Conservation (phyloP, 2,888 invertebrate genomes). For the Macaria notata region DNA sequence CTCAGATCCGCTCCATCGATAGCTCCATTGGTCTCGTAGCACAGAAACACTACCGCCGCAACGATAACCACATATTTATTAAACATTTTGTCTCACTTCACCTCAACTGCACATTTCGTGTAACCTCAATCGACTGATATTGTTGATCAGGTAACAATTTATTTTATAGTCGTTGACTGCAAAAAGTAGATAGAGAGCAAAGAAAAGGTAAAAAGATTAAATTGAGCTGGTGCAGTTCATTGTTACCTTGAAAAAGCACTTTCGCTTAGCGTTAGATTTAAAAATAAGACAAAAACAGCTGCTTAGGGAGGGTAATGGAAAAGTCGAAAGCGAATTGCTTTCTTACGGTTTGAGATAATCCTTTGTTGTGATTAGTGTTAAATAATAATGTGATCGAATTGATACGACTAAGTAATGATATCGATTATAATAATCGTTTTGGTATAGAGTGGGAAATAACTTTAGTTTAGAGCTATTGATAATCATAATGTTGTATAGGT, state of each 20-base stretch:
- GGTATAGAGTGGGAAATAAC: no score
- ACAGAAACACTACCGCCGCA: conserved; percentile 49
- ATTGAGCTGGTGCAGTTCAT: conserved; percentile 48
- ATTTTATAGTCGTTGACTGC: conserved; percentile 64
- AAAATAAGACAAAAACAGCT: conserved; percentile 43
- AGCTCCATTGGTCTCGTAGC: conserved; percentile 42
- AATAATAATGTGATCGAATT: conserved; percentile 24
- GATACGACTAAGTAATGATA: not conserved
- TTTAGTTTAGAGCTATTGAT: no score
- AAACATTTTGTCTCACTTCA: conserved; percentile 55
- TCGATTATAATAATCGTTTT: not conserved
- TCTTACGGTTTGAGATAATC: conserved; percentile 40
- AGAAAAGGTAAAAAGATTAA: conserved; percentile 59
- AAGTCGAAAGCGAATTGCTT: conserved; percentile 48
- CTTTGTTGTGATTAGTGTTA: conserved; percentile 27
- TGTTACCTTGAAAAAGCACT: conserved; percentile 55
- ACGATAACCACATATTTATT: conserved; percentile 48
- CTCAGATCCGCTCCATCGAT: conserved; percentile 53
- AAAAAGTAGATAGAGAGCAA: conserved; percentile 53
- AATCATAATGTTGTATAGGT: no score
- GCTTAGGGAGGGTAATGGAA: conserved; percentile 41
- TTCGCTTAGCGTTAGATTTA: conserved; percentile 46
- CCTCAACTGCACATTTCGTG: conserved; percentile 57
- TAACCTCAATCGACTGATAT: conserved; percentile 57
- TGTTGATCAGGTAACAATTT: conserved; percentile 48